These are phyloP conservation scores for Bombus ignitus DNA, from an alignment of 1,140 invertebrate genomes.

Conservation along the genomic window DNA sequence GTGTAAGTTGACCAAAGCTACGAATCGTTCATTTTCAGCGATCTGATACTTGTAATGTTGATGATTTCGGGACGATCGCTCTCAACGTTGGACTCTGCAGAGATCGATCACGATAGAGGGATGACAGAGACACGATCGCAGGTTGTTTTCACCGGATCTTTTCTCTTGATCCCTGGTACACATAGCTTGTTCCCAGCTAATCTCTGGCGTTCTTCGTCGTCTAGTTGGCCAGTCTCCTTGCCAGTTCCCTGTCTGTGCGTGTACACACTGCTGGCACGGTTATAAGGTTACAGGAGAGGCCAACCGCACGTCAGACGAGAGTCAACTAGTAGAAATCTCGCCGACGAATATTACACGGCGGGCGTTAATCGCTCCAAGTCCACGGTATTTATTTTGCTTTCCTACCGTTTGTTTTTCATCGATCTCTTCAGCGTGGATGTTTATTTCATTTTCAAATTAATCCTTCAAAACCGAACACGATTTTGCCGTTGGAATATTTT, in stretches of 20 bases:
- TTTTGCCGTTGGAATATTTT: too few species aligned
- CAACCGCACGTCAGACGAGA: constrained; percentile 41
- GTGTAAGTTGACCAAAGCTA: too few species aligned
- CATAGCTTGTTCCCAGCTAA: neutral
- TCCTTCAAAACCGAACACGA: neutral
- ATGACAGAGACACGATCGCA: too few species aligned
- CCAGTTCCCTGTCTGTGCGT: neutral
- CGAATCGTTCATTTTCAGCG: too few species aligned
- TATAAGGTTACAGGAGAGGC: constrained; percentile 44
- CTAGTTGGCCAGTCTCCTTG: neutral
- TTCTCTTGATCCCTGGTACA: neutral
- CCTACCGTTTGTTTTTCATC: neutral
- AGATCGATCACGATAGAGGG: too few species aligned
- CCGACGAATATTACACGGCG: constrained; percentile 42
- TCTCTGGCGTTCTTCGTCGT: neutral
- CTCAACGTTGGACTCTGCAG: too few species aligned
- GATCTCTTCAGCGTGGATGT: too few species aligned
- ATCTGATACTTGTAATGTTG: too few species aligned
- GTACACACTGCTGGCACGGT: constrained; percentile 18
- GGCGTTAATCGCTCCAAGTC: constrained; percentile 30
- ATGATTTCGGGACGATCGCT: too few species aligned
- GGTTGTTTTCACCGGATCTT: constrained; percentile 11
- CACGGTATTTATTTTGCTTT: constrained; percentile 11
- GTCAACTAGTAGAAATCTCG: constrained; percentile 48
- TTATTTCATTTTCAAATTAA: neutral